These are phyloP conservation scores for Gymnoscopelus braueri DNA, from an alignment of 2,797 vertebrate species.

Conservation along the genomic window DNA sequence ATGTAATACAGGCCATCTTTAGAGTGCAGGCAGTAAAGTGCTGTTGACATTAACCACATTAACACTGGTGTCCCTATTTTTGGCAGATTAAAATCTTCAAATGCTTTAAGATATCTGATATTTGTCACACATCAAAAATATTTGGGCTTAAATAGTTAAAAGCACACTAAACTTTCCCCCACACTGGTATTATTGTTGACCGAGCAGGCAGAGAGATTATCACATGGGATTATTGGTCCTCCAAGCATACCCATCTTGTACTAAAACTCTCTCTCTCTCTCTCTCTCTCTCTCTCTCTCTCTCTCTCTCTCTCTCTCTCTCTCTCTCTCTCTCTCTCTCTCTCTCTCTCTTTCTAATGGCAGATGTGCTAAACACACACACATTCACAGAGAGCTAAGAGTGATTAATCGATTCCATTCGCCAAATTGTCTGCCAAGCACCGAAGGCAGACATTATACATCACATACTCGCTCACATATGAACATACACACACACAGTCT, in stretches of 20 bases:
- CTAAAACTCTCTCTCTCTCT: too few species aligned
- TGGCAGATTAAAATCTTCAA: too few species aligned
- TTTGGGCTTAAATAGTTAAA: too few species aligned
- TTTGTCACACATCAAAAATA: too few species aligned
- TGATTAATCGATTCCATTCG: constrained; percentile 60
- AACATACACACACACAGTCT: neutral
- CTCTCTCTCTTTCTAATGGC: constrained; percentile 3
- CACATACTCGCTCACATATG: neutral
- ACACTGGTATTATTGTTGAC: constrained; percentile 37
- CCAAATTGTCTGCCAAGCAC: constrained; percentile 30
- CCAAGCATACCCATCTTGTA: neutral
- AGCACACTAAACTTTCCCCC: neutral
- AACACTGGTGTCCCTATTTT: too few species aligned
- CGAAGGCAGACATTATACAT: neutral
- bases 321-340: constrained; percentile 2
- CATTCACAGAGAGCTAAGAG: constrained; percentile 28
- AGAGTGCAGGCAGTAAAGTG: too few species aligned
- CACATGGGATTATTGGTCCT: constrained; percentile 57
- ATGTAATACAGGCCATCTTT: too few species aligned
- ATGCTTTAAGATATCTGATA: too few species aligned
- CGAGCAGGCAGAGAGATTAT: constrained; percentile 54
- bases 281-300: neutral
- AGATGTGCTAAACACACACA: constrained; percentile 6
- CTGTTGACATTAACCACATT: too few species aligned
- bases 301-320: constrained; percentile 2